phyloP scores from a whole-genome alignment of 1,140 invertebrate genomes.

The Olivierus martensii region DNA sequence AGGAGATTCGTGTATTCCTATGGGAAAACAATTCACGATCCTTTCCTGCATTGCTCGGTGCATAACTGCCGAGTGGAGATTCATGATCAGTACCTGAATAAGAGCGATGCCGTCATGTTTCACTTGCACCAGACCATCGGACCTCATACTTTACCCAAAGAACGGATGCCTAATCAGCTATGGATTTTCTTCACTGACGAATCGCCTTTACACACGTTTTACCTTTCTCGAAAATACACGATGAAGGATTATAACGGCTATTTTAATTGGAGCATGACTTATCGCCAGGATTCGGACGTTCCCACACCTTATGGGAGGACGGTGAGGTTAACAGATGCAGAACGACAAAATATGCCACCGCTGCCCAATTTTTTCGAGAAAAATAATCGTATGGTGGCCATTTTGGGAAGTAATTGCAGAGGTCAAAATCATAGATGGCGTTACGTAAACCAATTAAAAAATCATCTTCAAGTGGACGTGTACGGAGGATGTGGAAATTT shows the following conservation, averaged over 20 bases:
- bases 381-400: slow-evolving; percentile 30
- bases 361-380: slow-evolving; percentile 20
- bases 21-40: slow-evolving; percentile 24
- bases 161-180: slow-evolving; percentile 7
- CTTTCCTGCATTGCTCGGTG: slow-evolving; percentile 41
- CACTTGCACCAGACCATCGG: slow-evolving; percentile 38
- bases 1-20: slow-evolving; percentile 19
- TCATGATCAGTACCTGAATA: slow-evolving; percentile 25
- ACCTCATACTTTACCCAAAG: slow-evolving; percentile 5
- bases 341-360: no score
- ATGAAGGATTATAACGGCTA: slow-evolving; percentile 34
- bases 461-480: slow-evolving; percentile 11
- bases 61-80: slow-evolving; percentile 39
- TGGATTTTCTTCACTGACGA: slow-evolving; percentile 23
- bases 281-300: slow-evolving; percentile 48
- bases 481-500: slow-evolving; percentile 17
- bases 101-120: slow-evolving; percentile 41
- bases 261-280: slow-evolving; percentile 67
- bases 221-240: slow-evolving; percentile 25
- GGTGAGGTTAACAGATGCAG: not conserved
- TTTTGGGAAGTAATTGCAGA: slow-evolving; percentile 48
- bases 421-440: slow-evolving; percentile 39
- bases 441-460: slow-evolving; percentile 28
- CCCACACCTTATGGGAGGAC: slow-evolving; percentile 47
- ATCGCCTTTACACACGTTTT: slow-evolving; percentile 21